These are phyloP conservation scores for Drosophila subsilvestris DNA, from an alignment of 2,888 invertebrate species.

Conservation along the genomic window DNA sequence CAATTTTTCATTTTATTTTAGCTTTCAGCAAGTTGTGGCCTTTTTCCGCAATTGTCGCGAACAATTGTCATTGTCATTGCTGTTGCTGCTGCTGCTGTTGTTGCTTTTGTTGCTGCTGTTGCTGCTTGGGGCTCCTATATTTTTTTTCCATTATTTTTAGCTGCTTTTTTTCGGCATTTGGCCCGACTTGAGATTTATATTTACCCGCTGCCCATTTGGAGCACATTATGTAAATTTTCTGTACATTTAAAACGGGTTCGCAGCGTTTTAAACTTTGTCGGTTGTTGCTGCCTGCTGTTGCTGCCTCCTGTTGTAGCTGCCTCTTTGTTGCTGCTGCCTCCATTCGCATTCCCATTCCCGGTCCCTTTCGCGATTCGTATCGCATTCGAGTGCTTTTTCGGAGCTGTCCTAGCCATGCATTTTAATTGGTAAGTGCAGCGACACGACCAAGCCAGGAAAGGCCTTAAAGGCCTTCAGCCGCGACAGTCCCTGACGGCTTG, in stretches of 20 bases:
- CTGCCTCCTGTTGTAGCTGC: too few relatives aligned
- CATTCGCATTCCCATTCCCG: conserved; percentile 1
- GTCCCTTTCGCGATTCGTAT: conserved; percentile 46
- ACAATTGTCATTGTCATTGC: conserved; percentile 78
- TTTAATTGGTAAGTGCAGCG: conserved; percentile 66
- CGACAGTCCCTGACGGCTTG: neutral
- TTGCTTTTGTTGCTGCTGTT: neutral
- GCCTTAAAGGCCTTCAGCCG: conserved; percentile 37
- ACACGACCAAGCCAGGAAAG: conserved; percentile 40
- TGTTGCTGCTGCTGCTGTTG: conserved; percentile 21
- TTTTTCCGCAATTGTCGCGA: conserved; percentile 75
- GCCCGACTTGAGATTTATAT: conserved; percentile 66
- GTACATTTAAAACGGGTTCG: conserved; percentile 66
- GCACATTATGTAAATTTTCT: conserved; percentile 74
- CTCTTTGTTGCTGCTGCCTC: neutral
- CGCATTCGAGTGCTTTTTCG: conserved; percentile 51
- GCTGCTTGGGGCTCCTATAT: neutral
- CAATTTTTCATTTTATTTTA: conserved; percentile 12
- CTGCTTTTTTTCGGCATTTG: conserved; percentile 53
- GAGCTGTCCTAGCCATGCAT: conserved; percentile 60
- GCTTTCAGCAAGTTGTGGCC: conserved; percentile 45
- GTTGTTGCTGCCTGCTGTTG: conserved; percentile 19
- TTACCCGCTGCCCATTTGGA: conserved; percentile 72
- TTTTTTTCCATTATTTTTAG: conserved; percentile 29
- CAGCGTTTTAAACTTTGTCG: conserved; percentile 31